Base-by-base conservation (phyloP, 2,888 invertebrate species). In the Acanthopleura granulata region DNA sequence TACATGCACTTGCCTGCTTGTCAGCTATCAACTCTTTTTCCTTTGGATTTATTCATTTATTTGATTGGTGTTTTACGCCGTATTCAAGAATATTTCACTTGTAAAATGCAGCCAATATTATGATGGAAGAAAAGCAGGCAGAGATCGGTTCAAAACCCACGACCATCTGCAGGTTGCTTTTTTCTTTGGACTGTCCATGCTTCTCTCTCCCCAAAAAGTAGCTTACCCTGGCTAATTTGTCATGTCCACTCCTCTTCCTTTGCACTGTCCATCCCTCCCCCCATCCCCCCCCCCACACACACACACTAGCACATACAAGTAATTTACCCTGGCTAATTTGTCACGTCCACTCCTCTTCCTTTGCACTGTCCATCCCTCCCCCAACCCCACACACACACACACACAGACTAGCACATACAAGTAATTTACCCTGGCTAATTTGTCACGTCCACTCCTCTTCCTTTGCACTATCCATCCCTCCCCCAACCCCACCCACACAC, bases 361-460 rank as follows among this genome's bases (percentile, higher is more conserved):
- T 97, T 1, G 97, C 96, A 71, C 97, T 96, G 89, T 98, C 98
- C 18, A 96, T 94, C 91, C 98, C 90, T 30, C 95, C 80, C 94
- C 96, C 89, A 75, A 83, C 90, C 95, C 95, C 72, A n/a, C n/a
- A n/a, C n/a, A n/a, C n/a, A n/a, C n/a, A n/a, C n/a, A n/a, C n/a
- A n/a, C n/a, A n/a, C n/a, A n/a, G n/a, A n/a, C n/a, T n/a, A 22
- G 62, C 12, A 62, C 25, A 62, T 15, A 62, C 14, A 62, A 12
- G n/a, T 15, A 22, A 22, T 81, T 69, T 76, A 95, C 95, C 92
- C 96, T 94, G 83, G 96, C 96, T 85, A 99, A 92, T 92, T 97
- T 98, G 88, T 97, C 97, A 6, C 98, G 97, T 93, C 72, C 99
- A 93, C 91, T 98, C 98, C 89, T 98, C 98, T 84, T 97, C 93